Evolutionary conservation across 2,113 vertebrate species (phyloP).

Genomic region (Daubentonia madagascariensis): DNA sequence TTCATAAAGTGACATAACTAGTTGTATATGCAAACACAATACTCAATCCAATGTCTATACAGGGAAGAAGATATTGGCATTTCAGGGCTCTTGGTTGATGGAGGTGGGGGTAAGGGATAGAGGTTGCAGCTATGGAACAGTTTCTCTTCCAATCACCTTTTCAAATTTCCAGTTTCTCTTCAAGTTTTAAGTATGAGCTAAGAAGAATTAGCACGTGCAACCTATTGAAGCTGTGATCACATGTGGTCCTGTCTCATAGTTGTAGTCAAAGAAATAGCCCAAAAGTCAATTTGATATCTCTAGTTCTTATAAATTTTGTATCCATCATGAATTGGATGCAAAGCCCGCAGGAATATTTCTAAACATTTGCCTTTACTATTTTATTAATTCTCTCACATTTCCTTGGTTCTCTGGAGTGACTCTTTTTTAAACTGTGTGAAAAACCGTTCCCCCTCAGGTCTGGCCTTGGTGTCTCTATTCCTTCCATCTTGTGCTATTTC

Average conservation of each 20-base stretch:
- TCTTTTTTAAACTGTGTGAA: slow-evolving; percentile 7
- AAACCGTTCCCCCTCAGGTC: not conserved
- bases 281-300: not conserved
- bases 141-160: slow-evolving; percentile 38
- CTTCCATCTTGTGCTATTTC: not conserved
- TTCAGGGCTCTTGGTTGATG: not conserved
- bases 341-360: not conserved
- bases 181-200: not conserved
- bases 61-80: not conserved
- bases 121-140: not conserved
- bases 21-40: not conserved
- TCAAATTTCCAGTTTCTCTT: not conserved
- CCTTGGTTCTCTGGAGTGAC: not conserved
- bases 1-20: not conserved
- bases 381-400: not conserved
- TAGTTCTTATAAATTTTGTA: not conserved
- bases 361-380: not conserved
- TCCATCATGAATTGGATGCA: not conserved
- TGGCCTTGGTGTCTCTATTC: not conserved
- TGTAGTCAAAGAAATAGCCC: not conserved
- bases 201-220: not conserved
- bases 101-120: not conserved
- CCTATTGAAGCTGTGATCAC: not conserved
- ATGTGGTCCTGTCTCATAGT: not conserved
- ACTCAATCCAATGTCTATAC: not conserved